These are phyloP conservation scores for Atlantisia rogersi DNA, from an alignment of 2,113 vertebrate species.

Conservation along the genomic window DNA sequence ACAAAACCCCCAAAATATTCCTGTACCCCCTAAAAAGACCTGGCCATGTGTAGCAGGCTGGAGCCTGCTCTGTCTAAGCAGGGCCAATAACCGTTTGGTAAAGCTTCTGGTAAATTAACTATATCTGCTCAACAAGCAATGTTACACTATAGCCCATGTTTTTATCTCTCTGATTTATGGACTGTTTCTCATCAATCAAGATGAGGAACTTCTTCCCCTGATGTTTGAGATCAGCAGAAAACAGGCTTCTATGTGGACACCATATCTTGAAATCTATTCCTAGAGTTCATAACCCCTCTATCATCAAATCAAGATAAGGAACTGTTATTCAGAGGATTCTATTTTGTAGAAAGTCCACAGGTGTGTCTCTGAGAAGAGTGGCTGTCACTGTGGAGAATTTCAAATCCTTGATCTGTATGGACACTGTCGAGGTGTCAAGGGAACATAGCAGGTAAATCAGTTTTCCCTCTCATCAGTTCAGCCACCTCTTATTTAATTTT, in stretches of 20 bases:
- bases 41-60: not conserved
- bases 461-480: not conserved
- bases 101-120: not conserved
- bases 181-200: not conserved
- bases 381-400: not conserved
- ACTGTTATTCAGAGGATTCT: not conserved
- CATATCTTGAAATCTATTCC: not conserved
- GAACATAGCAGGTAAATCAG: not conserved
- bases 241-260: not conserved
- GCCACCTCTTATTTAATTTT: not conserved
- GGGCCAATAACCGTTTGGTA: not conserved
- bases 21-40: not conserved
- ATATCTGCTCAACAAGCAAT: not conserved
- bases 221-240: not conserved
- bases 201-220: not conserved
- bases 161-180: not conserved
- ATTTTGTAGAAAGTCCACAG: not conserved
- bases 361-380: not conserved
- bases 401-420: not conserved
- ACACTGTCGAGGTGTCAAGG: not conserved
- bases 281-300: not conserved
- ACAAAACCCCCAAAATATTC: not conserved
- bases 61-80: not conserved
- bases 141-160: not conserved
- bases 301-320: not conserved